Conservation (phyloP, 1,140 invertebrate genomes). For the Drosophila nigrodunni region DNA sequence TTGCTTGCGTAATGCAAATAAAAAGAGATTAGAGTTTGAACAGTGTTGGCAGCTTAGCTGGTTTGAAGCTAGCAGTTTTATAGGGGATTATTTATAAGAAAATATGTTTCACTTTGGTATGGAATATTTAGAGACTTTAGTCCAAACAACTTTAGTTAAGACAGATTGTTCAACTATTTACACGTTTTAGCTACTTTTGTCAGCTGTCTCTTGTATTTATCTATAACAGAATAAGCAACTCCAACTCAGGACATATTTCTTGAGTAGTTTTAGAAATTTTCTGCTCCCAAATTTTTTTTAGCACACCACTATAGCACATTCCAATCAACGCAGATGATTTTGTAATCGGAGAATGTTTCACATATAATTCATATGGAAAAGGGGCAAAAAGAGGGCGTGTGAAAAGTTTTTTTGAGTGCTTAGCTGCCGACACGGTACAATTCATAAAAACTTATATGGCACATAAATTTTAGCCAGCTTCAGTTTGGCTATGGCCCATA, state of each 20-base stretch:
- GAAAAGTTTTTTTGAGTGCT: conserved; percentile 46
- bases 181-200: no score
- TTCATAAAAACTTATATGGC: conserved; percentile 60
- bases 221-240: no score
- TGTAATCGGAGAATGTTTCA: conserved; percentile 59
- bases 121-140: no score
- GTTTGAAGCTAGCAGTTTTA: no score
- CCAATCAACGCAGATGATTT: conserved; percentile 13
- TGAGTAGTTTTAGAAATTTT: background rate
- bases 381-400: conserved; percentile 7
- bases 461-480: conserved; percentile 66
- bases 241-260: no score
- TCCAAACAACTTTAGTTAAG: no score
- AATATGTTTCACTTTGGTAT: no score
- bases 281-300: background rate
- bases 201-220: no score
- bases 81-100: no score
- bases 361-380: conserved; percentile 59
- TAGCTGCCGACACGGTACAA: conserved; percentile 69
- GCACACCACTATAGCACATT: background rate
- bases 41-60: no score
- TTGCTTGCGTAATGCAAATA: background rate
- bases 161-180: no score
- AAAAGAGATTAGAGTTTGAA: no score
- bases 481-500: conserved; percentile 17